These are phyloP conservation scores for Coelopa pilipes DNA, from an alignment of 2,888 invertebrate species.

Conservation along the genomic window DNA sequence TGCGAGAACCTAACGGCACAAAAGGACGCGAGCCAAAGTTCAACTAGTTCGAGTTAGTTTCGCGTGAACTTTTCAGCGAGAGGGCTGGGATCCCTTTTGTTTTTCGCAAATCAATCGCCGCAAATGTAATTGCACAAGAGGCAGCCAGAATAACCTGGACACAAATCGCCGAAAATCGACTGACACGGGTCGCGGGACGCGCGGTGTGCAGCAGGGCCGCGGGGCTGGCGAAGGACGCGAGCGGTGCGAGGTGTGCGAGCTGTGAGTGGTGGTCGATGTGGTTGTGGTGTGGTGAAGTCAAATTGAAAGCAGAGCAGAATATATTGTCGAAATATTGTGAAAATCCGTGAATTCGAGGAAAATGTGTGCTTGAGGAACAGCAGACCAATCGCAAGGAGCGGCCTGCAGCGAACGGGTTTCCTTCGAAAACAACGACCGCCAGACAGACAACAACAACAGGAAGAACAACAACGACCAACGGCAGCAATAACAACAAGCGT, in stretches of 20 bases:
- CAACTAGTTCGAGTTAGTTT: conserved; percentile 38
- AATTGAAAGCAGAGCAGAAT: background rate
- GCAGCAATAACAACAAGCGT: background rate
- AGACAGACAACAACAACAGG: background rate
- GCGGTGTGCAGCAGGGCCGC: too few relatives aligned
- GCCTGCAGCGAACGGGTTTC: background rate
- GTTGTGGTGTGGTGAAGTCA: background rate
- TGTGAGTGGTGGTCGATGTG: background rate
- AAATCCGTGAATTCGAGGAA: too few relatives aligned
- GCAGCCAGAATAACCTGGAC: background rate
- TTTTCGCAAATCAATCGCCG: background rate
- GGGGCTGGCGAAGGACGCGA: background rate
- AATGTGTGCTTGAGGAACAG: too few relatives aligned
- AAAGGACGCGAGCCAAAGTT: conserved; percentile 34
- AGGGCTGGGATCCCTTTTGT: background rate
- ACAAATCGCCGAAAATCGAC: background rate
- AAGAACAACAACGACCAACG: background rate
- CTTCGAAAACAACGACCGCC: too few relatives aligned
- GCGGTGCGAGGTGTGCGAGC: background rate
- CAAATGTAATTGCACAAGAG: background rate
- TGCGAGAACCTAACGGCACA: conserved; percentile 3
- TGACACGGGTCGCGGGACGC: too few relatives aligned
- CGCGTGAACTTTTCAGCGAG: conserved; percentile 23
- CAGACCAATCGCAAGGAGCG: too few relatives aligned
- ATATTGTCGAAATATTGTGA: background rate